Percentiles rank a stretch among this genome's conserved stretches.
These are phyloP conservation scores for Fukomys damarensis DNA, from an alignment of 2,113 vertebrate genomes.

Conservation along the genomic window DNA sequence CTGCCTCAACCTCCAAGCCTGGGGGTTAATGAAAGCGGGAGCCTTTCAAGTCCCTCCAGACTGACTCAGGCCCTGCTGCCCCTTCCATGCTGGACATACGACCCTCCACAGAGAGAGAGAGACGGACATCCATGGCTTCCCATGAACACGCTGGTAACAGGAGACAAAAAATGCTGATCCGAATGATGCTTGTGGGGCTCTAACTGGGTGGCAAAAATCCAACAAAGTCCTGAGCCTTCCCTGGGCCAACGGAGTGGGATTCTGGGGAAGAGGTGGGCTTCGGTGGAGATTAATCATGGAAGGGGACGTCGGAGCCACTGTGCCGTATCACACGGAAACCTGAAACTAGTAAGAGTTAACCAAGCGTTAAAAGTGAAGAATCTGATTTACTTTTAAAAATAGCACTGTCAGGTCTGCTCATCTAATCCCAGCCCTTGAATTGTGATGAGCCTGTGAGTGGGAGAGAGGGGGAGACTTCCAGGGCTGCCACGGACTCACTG, in stretches of 20 bases:
- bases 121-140: neutral
- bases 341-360: neutral
- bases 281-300: neutral
- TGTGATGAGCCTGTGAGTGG: neutral
- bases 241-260: neutral
- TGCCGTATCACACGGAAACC: neutral
- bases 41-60: neutral
- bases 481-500: neutral
- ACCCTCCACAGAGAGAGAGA: neutral
- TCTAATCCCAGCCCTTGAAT: slow-evolving; percentile 16
- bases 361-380: neutral
- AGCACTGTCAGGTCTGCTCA: slow-evolving; percentile 38
- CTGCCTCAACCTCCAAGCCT: neutral
- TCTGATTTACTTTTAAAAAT: slow-evolving; percentile 54
- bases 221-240: neutral
- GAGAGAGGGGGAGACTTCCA: neutral
- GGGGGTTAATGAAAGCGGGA: neutral
- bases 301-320: neutral
- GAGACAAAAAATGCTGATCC: neutral
- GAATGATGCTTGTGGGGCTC: neutral
- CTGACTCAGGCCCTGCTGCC: neutral
- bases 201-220: neutral
- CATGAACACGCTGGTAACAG: neutral
- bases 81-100: neutral
- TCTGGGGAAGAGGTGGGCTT: neutral